phyloP scores from a whole-genome alignment of 1,140 invertebrate species.

The Homarus americanus region DNA sequence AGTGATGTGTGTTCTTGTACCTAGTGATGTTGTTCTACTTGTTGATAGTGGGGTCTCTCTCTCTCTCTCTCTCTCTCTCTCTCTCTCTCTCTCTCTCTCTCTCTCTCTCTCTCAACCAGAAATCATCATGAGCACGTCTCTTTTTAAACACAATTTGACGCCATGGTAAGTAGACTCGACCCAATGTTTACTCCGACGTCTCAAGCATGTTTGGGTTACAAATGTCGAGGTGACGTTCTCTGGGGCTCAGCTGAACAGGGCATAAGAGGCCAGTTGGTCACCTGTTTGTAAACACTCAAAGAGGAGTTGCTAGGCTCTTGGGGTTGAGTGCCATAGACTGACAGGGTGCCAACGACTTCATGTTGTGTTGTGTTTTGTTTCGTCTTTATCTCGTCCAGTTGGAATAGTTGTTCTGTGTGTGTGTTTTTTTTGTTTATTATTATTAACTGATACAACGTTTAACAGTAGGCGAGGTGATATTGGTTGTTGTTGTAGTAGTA shows the following conservation, averaged over 20 bases:
- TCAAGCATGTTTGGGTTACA: not conserved
- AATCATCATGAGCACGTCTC: no score
- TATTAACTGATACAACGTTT: no score
- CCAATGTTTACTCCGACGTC: not conserved
- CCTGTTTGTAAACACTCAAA: slow-evolving; percentile 10
- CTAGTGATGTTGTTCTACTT: no score
- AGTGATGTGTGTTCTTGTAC: not conserved
- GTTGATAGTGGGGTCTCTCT: not conserved
- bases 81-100: not conserved
- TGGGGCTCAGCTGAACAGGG: not conserved
- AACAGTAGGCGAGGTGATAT: no score
- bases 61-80: not conserved
- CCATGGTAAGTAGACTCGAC: not conserved
- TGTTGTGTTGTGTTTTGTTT: not conserved
- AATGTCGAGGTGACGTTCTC: not conserved
- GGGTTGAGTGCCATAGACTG: slow-evolving; percentile 3
- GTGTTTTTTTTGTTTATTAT: no score
- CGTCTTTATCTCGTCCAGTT: not conserved
- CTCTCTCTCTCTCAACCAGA: no score
- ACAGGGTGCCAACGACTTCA: not conserved
- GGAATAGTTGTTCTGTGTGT: no score
- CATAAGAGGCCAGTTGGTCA: slow-evolving; percentile 2
- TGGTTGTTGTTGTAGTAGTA: no score
- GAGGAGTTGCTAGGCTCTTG: slow-evolving; percentile 3
- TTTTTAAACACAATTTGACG: no score